Base-by-base conservation (phyloP, 1,140 invertebrate species). In the Ceratoteleas bidentatus region DNA sequence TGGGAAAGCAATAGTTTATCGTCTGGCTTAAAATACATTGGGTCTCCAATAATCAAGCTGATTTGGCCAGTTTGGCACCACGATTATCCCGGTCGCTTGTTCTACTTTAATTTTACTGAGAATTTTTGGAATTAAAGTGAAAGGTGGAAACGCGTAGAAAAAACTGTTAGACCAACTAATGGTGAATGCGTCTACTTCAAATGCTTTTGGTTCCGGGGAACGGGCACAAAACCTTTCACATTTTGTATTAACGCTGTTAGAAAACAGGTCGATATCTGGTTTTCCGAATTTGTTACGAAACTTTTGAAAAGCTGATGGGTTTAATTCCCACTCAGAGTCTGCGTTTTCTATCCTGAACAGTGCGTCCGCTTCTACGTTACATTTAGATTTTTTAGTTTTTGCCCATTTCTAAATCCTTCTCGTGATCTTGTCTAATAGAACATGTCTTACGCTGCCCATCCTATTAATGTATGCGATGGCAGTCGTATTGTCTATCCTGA, bases 101-200 rank as follows among this genome's bases (percentile, higher is more conserved):
- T 54, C 52, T 5, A n/a, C 34, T 34, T n/a, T 54, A 14, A 77
- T 69, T 53, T 77, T 69, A 40, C 11, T 11, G 36, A 77, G 49
- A 1, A 43, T 14, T 54, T 36, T 53, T 45, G 50, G 13, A 33
- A 77, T 77, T 32, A 77, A 6, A 5, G 13, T n/a, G 32, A 68
- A 77, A 33, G 40, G 74, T 34, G 61, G 52, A 11, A 78, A 78
- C 0, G 60, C 75, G 52, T 78, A 70, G 10, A 68, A 78, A 11
- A 52, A 11, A 40, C 40, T 6, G 6, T 58, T 24, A 40, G 36
- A 33, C 66, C 75, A 70, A 6, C 9, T 6, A 0, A 78, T 14
- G 10, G 66, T 72, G 47, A 70, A 72, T 7, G 66, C 75, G 33
- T 78, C 40, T 16, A 78, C 58, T 13, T 7, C 15, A 5, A 9